phyloP scores from a whole-genome alignment of 2,797 vertebrate genomes.

The Ataeniobius toweri region DNA sequence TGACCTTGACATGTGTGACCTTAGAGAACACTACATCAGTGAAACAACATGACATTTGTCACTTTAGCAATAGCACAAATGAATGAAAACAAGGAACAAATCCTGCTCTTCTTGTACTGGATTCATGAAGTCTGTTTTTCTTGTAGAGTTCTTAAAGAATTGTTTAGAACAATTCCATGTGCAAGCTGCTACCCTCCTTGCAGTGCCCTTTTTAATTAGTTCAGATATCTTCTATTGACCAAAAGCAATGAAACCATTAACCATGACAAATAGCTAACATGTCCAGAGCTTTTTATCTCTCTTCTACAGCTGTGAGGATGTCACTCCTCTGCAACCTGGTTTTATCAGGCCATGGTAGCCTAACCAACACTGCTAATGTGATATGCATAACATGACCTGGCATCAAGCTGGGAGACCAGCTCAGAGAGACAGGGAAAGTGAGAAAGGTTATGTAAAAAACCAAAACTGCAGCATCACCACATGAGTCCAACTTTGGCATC shows the following conservation, averaged over 20 bases:
- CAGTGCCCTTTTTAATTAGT: not conserved
- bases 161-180: not conserved
- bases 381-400: conserved; percentile 59
- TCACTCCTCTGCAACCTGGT: conserved; percentile 26
- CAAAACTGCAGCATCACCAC: conserved; percentile 65
- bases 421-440: conserved; percentile 1
- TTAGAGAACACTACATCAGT: not conserved
- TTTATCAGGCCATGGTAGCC: not conserved
- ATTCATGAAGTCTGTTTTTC: not conserved
- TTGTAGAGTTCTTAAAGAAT: too few species aligned
- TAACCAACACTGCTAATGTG: not conserved
- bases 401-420: not conserved
- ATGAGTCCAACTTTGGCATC: conserved; percentile 58
- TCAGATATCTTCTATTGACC: conserved; percentile 3
- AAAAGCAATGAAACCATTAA: conserved; percentile 59
- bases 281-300: conserved; percentile 50
- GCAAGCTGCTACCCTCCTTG: not conserved
- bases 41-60: not conserved
- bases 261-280: conserved; percentile 50
- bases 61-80: not conserved
- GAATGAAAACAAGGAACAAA: not conserved
- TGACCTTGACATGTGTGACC: not conserved
- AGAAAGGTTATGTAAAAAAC: conserved; percentile 12
- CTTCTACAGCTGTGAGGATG: conserved; percentile 41
- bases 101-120: not conserved